phyloP scores from a whole-genome alignment of 2,888 invertebrate genomes.

The Lasioglossum lativentre region DNA sequence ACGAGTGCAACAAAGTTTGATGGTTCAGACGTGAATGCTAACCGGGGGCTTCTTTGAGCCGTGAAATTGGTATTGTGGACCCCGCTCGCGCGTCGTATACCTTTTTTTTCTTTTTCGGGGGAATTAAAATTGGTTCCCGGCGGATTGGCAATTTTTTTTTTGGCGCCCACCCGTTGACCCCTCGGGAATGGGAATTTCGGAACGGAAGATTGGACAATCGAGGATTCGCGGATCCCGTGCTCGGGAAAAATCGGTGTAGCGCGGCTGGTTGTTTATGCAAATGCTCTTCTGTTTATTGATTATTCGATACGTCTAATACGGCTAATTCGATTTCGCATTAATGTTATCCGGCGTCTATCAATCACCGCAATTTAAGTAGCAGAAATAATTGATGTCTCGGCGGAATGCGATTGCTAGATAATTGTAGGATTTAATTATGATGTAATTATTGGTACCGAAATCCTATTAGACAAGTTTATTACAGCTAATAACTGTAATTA shows the following conservation, averaged over 20 bases:
- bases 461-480: not conserved
- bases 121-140: constrained; percentile 1
- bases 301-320: not conserved
- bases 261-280: not conserved
- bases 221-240: not conserved
- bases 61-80: constrained; percentile 7
- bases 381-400: not conserved
- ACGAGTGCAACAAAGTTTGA: constrained; percentile 37
- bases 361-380: not conserved
- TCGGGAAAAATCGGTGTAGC: not conserved
- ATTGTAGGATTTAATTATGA: not conserved
- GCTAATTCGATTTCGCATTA: not conserved
- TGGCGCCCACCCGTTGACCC: not conserved
- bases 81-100: not conserved
- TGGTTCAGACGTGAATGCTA: constrained; percentile 35
- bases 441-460: not conserved
- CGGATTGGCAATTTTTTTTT: constrained; percentile 13
- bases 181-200: not conserved
- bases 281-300: not conserved
- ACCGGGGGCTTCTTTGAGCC: constrained; percentile 32
- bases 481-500: not conserved
- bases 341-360: not conserved
- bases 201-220: not conserved
- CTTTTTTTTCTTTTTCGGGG: not conserved
- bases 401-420: not conserved